Base-by-base conservation (phyloP, 2,888 invertebrate genomes). In the Pyrrhosoma nymphula region DNA sequence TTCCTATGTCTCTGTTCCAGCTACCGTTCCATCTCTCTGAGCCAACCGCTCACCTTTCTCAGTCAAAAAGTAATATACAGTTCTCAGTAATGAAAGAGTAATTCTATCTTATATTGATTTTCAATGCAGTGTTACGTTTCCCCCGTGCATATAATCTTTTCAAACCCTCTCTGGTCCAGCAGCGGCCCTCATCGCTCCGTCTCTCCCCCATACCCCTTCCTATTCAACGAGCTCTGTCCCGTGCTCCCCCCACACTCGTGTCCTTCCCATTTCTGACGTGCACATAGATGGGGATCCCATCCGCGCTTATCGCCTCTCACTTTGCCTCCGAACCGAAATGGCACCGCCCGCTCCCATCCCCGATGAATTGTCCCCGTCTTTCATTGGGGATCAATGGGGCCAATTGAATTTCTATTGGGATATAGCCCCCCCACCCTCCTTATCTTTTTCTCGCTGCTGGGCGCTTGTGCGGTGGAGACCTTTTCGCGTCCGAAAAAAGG, bases 391-490 rank as follows among this genome's bases (percentile, higher is more conserved):
- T 91, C 91, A 69, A 91, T 91, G 91, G 91, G 39, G 63, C 63
- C 90, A 63, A 91, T 91, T 91, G 91, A 91, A 91, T 91, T 91
- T 91, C 91, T 91, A 91, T 91, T 69, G 91, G 91, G 91, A 91
- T 69, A 91, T 60, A 60, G 60, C 60, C 60, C 16, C 20, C 60
- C 16, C 20, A 8, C n/a, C 69, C 69, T 69, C 0, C 90, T 90
- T 90, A 90, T 90, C 63, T 82, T 18, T 82, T 82, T 16, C 35
- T 35, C 82, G n/a, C 82, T 14, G 30, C 82, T n/a, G 30, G n/a
- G 26, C 30, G 91, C 63, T 63, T 39, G 91, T 60, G 91, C 55
- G 82, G 60, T 14, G 14, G 35, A 35, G 35, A 35, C 30, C 82
- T 18, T 82, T 35, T 16, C 82, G 14, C 82, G 26, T 18, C 35